Evolutionary conservation across 2,888 invertebrate genomes (phyloP).

Genomic region (Charanyca ferruginea): DNA sequence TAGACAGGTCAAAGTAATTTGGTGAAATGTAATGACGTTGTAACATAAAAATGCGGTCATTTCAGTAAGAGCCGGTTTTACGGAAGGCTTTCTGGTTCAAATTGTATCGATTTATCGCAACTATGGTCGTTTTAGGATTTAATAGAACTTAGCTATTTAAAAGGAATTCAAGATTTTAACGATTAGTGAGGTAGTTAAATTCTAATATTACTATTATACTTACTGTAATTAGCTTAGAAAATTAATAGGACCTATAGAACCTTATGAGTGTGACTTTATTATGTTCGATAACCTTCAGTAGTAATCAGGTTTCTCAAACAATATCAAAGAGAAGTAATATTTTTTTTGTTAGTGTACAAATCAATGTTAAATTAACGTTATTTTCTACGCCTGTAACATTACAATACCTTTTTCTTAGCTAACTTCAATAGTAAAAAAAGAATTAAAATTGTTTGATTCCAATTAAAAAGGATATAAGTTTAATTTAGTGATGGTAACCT

Average conservation of each 20-base stretch:
- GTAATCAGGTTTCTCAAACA: no score
- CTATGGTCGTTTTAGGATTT: conserved; percentile 44
- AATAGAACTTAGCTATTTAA: conserved; percentile 33
- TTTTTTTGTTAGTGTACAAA: no score
- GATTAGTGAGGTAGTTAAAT: conserved; percentile 16
- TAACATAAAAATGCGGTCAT: conserved; percentile 72
- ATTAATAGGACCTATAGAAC: conserved; percentile 14
- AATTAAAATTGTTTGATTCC: no score
- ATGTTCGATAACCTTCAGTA: no score
- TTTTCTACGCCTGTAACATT: neutral
- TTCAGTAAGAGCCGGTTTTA: conserved; percentile 65
- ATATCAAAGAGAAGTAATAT: no score
- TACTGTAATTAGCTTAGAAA: conserved; percentile 17
- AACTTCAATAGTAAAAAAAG: no score
- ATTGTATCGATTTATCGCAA: conserved; percentile 68
- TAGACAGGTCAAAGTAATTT: conserved; percentile 64
- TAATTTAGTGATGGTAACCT: no score
- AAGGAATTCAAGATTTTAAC: conserved; percentile 16
- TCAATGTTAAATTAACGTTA: no score
- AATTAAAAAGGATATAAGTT: no score
- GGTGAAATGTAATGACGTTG: conserved; percentile 70
- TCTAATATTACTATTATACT: conserved; percentile 14
- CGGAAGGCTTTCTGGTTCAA: conserved; percentile 63
- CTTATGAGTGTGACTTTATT: conserved; percentile 2
- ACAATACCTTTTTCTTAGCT: conserved; percentile 62